Conservation (phyloP, 2,113 vertebrate genomes). For the Cisticola juncidis region DNA sequence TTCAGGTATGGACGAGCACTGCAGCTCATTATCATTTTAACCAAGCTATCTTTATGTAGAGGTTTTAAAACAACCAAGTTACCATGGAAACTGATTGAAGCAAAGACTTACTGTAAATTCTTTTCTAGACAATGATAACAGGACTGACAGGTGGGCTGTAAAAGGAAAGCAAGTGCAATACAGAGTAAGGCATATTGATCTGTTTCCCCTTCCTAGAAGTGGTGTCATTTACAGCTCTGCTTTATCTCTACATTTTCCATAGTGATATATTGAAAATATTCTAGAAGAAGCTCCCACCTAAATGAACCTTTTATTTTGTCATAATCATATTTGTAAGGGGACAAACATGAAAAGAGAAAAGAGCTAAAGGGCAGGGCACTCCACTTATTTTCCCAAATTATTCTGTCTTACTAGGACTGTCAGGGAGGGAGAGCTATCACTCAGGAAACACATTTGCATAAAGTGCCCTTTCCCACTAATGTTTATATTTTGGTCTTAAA, state of each 20-base stretch:
- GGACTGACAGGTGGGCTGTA: conserved; percentile 40
- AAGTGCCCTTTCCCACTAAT: conserved; percentile 11
- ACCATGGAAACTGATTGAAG: conserved; percentile 58
- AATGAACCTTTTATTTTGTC: conserved; percentile 1
- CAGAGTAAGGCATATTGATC: background rate
- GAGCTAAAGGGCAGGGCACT: background rate
- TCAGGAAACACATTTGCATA: conserved; percentile 9
- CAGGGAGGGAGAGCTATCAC: conserved; percentile 6
- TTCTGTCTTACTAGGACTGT: conserved; percentile 15
- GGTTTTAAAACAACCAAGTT: conserved; percentile 39
- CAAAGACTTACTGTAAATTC: conserved; percentile 39
- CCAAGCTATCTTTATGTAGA: conserved; percentile 26
- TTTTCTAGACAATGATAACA: conserved; percentile 22
- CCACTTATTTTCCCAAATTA: conserved; percentile 20
- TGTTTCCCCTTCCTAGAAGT: background rate
- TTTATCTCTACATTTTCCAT: conserved; percentile 4
- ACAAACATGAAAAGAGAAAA: background rate
- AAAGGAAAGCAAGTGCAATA: conserved; percentile 12
- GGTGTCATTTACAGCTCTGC: background rate
- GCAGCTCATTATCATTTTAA: conserved; percentile 20
- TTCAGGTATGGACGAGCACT: background rate
- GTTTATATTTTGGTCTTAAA: conserved; percentile 11
- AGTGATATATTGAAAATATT: background rate
- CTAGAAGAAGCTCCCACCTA: background rate
- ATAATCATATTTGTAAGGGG: background rate